A percentile compares a stretch with the other conserved stretches of the same genome.
phyloP scores from a whole-genome alignment of 1,140 invertebrate species.

The Bombus pyrosoma region DNA sequence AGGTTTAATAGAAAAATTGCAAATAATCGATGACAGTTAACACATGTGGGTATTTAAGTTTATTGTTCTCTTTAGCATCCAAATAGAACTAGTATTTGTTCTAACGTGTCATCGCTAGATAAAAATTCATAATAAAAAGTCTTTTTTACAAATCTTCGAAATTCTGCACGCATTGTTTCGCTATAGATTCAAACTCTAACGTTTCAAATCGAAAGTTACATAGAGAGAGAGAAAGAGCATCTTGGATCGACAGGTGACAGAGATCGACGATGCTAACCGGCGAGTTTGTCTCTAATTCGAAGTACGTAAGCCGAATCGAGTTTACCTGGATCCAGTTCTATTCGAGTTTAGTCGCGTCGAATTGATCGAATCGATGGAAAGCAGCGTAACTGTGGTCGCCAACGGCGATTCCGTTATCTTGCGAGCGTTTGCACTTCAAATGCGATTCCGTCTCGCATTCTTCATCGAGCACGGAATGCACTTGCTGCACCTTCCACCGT shows the following conservation, averaged over 20 bases:
- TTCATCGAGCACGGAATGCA: neutral
- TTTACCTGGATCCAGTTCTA: neutral
- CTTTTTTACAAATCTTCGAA: neutral
- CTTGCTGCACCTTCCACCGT: neutral
- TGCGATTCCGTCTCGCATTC: neutral
- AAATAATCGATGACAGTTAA: no score
- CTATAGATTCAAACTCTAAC: neutral
- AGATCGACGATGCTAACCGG: neutral
- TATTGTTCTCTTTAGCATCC: no score
- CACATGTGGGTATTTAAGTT: no score
- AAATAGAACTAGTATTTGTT: no score
- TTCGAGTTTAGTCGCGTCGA: neutral
- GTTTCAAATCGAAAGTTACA: neutral
- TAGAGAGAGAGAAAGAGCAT: neutral
- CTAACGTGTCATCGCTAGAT: no score
- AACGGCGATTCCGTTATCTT: neutral
- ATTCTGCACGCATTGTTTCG: neutral
- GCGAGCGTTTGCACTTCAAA: neutral
- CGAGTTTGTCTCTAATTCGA: neutral
- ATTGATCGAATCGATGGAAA: neutral
- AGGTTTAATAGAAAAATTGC: no score
- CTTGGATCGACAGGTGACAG: neutral
- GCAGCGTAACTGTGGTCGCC: neutral
- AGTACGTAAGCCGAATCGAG: neutral
- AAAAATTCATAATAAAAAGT: no score